Conservation (phyloP, 2,888 invertebrate species). For the Lucinisca nassula region DNA sequence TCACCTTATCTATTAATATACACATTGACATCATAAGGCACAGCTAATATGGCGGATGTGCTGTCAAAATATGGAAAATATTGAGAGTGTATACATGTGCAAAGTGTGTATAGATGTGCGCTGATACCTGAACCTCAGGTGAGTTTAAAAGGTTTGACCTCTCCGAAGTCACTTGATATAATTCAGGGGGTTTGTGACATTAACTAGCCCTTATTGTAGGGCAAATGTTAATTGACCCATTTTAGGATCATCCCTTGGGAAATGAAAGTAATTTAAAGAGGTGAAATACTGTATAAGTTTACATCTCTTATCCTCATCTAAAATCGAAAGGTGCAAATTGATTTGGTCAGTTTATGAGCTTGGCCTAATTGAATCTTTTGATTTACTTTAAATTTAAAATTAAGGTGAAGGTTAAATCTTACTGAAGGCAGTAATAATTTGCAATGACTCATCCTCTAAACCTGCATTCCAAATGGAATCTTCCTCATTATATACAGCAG, state of each 20-base stretch:
- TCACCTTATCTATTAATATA: slow-evolving; percentile 17
- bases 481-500: no score
- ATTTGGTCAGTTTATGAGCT: background rate
- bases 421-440: no score
- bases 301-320: no score
- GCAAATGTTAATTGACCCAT: background rate
- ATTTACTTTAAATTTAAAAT: no score
- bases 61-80: slow-evolving; percentile 1
- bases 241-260: background rate
- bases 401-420: no score
- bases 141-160: background rate
- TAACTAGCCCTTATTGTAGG: background rate
- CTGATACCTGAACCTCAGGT: background rate
- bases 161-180: background rate
- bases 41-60: background rate
- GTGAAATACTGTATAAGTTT: no score
- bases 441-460: no score
- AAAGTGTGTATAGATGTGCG: background rate
- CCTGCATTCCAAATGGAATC: no score
- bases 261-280: background rate
- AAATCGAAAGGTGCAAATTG: background rate
- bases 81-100: background rate
- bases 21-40: background rate
- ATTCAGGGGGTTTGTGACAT: background rate
- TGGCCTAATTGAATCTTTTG: no score